These are phyloP conservation scores for Dryadula phaetusa DNA, from an alignment of 2,888 invertebrate species.

Conservation along the genomic window DNA sequence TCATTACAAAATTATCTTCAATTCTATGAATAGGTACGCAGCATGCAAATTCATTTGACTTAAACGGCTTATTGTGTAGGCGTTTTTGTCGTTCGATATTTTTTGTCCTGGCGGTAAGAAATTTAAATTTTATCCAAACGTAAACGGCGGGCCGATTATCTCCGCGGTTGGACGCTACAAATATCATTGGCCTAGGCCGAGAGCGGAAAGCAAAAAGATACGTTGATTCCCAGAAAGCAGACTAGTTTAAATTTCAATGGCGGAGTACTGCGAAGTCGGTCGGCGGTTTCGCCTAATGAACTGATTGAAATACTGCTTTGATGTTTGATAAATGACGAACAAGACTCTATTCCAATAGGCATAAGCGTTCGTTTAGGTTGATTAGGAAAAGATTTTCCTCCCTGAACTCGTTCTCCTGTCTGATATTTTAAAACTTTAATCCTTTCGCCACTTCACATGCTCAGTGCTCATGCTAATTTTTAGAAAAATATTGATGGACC, in stretches of 20 bases:
- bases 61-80: neutral
- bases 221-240: constrained; percentile 67
- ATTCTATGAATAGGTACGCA: constrained; percentile 19
- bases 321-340: constrained; percentile 56
- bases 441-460: neutral
- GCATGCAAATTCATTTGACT: constrained; percentile 17
- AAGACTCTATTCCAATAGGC: constrained; percentile 40
- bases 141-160: constrained; percentile 39
- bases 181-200: constrained; percentile 67
- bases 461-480: neutral
- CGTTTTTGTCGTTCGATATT: constrained; percentile 12
- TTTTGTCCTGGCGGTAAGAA: neutral
- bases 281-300: constrained; percentile 76
- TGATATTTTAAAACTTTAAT: constrained; percentile 27
- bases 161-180: constrained; percentile 48
- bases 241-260: constrained; percentile 82
- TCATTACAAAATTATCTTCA: constrained; percentile 10
- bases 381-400: constrained; percentile 40
- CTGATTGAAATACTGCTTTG: constrained; percentile 78
- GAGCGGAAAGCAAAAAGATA: constrained; percentile 56
- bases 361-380: constrained; percentile 27
- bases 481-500: neutral
- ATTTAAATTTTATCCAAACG: constrained; percentile 4
- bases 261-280: constrained; percentile 71
- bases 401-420: constrained; percentile 34